Base-by-base conservation (phyloP, 2,113 vertebrate genomes). In the Hippolais icterina region DNA sequence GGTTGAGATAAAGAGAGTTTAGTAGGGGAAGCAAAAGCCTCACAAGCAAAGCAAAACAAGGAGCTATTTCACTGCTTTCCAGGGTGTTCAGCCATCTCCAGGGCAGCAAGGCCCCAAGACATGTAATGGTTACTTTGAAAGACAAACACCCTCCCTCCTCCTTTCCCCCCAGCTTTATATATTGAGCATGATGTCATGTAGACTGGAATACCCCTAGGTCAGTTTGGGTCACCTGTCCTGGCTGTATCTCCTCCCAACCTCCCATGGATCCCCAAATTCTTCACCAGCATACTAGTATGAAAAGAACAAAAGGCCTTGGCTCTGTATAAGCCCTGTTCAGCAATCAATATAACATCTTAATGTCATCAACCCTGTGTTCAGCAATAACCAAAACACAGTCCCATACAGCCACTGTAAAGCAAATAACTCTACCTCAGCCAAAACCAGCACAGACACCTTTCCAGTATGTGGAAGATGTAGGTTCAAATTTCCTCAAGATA, bases 211-310 rank as follows among this genome's bases (percentile, higher is more conserved):
- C 2, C 15, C 41, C 25, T 41, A 21, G 24, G 15, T 54, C 29
- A 11, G 11, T 63, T 41, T 79, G n/a, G 9, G 13, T 71, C 35
- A 47, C 20, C n/a, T 71, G 16, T 71, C 24, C 47, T 49, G 16
- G 4, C 39, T 87, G 5, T 39, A 49, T 47, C n/a, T n/a, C 13
- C 24, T 79, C n/a, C n/a, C 47, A 70, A 0, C 5, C 8, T 41
- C n/a, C 24, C 16, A 54, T 7, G 12, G 16, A 63, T 29, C 12
- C 39, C 5, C 19, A 54, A 47, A n/a, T 79, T 79, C 16, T 29
- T 70, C 1, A 2, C 8, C 5, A 47, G 28, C 0, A 1, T 19
- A 41, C 33, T 20, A 41, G 15, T 12, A 25, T 4, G 9, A 63
- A 54, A 71, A 49, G 16, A 49, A 54, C 27, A 68, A 54, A 47